Evolutionary conservation across 2,888 invertebrate genomes (phyloP).

Genomic region (Drosophila formosana): DNA sequence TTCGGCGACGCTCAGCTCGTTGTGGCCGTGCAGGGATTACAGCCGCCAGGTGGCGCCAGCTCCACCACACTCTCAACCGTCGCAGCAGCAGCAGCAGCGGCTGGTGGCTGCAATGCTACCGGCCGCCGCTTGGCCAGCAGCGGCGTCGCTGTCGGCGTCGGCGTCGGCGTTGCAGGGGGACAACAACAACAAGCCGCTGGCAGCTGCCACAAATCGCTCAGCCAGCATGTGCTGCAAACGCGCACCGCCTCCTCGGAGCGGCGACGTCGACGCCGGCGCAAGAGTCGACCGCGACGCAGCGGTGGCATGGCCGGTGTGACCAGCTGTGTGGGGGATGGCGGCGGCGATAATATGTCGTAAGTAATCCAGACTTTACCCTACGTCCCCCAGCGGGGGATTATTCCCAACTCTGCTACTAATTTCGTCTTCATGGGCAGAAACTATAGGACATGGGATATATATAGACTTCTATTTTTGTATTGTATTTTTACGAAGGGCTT

Average conservation of each 20-base stretch:
- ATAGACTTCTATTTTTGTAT: too few species aligned
- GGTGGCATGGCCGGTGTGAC: constrained; percentile 79
- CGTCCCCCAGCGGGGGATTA: too few species aligned
- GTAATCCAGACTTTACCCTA: constrained; percentile 18
- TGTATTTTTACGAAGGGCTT: too few species aligned
- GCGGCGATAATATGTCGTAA: constrained; percentile 83
- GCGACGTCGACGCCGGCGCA: constrained; percentile 82
- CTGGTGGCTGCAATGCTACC: constrained; percentile 82
- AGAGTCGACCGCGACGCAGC: constrained; percentile 83
- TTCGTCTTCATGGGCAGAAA: too few species aligned
- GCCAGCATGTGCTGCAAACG: constrained; percentile 83
- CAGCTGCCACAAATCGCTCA: constrained; percentile 81
- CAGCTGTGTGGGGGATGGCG: constrained; percentile 80
- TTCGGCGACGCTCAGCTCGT: constrained; percentile 84
- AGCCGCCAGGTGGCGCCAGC: constrained; percentile 23
- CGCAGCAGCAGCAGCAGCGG: constrained; percentile 28
- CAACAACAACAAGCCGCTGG: constrained; percentile 4
- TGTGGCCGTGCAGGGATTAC: constrained; percentile 80
- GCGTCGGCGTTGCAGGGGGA: neutral
- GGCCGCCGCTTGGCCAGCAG: constrained; percentile 83
- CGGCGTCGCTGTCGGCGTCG: constrained; percentile 55
- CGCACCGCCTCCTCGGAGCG: constrained; percentile 84
- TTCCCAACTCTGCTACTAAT: too few species aligned
- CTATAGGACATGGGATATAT: too few species aligned
- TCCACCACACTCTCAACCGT: constrained; percentile 15